These are phyloP conservation scores for Aspidiotus destructor DNA, from an alignment of 2,888 invertebrate genomes.

Conservation along the genomic window DNA sequence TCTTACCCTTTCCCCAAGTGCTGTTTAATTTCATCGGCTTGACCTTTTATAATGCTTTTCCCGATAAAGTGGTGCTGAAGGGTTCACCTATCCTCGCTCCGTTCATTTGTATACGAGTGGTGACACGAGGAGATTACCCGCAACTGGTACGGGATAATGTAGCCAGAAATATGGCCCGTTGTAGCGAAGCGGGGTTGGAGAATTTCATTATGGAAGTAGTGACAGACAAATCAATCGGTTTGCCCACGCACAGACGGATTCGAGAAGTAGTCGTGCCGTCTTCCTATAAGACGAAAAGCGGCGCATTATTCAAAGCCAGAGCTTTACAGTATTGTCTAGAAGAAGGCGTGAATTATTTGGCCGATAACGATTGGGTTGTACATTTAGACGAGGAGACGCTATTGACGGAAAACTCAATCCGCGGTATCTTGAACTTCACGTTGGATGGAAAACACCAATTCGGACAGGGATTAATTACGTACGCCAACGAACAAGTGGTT, in stretches of 20 bases:
- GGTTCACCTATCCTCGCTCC: constrained; percentile 86
- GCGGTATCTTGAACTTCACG: constrained; percentile 87
- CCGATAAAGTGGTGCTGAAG: constrained; percentile 77
- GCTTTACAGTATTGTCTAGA: constrained; percentile 93
- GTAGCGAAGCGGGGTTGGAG: constrained; percentile 80
- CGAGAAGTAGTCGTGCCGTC: constrained; percentile 82
- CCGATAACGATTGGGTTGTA: constrained; percentile 91
- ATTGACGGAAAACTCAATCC: constrained; percentile 80
- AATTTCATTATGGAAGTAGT: constrained; percentile 95
- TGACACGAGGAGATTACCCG: constrained; percentile 89
- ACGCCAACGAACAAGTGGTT: constrained; percentile 90
- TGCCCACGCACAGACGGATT: constrained; percentile 68
- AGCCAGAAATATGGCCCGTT: constrained; percentile 72
- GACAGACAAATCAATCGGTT: constrained; percentile 73
- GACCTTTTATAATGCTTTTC: constrained; percentile 85
- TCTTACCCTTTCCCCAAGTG: constrained; percentile 81
- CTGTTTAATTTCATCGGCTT: constrained; percentile 79
- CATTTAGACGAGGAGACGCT: constrained; percentile 95
- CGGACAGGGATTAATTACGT: constrained; percentile 91
- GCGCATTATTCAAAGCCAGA: constrained; percentile 86
- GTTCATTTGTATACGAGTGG: constrained; percentile 86
- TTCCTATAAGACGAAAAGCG: constrained; percentile 76
- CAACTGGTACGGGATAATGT: constrained; percentile 82
- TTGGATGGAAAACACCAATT: constrained; percentile 88
- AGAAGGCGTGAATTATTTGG: constrained; percentile 71